These are phyloP conservation scores for Wasmannia auropunctata DNA, from an alignment of 1,140 invertebrate genomes.

Conservation along the genomic window DNA sequence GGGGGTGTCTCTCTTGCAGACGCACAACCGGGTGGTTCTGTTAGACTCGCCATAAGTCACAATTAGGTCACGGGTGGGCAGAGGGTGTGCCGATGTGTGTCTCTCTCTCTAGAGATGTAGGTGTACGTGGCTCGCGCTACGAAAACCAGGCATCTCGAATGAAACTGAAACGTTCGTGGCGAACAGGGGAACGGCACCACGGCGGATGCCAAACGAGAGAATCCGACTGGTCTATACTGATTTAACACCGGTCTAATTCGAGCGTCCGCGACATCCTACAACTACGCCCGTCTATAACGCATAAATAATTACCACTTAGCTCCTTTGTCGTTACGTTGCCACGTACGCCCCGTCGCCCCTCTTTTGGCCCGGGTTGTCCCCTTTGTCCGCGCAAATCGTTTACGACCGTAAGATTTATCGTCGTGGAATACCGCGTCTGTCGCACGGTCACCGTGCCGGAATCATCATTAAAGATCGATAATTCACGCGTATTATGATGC, in stretches of 20 bases:
- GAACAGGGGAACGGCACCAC: background rate
- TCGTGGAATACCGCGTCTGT: constrained; percentile 54
- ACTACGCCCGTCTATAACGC: constrained; percentile 71
- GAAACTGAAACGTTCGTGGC: constrained; percentile 22
- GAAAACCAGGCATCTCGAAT: constrained; percentile 51
- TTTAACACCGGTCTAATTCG: constrained; percentile 80
- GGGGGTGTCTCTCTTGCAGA: constrained; percentile 65
- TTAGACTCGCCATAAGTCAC: constrained; percentile 82
- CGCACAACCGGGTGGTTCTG: constrained; percentile 70
- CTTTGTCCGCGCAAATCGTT: constrained; percentile 74
- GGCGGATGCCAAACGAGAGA: constrained; percentile 57
- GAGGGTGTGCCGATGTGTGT: constrained; percentile 69
- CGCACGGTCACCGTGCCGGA: constrained; percentile 65
- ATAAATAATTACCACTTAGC: constrained; percentile 83
- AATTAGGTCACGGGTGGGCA: constrained; percentile 79
- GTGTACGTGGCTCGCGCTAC: constrained; percentile 65
- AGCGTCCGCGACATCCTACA: constrained; percentile 64
- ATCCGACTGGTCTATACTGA: constrained; percentile 77
- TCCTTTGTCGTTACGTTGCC: constrained; percentile 75
- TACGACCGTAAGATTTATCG: constrained; percentile 79
- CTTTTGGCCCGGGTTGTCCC: constrained; percentile 48
- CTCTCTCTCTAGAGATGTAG: constrained; percentile 68
- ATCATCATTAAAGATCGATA: constrained; percentile 80
- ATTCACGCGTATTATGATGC: constrained; percentile 71
- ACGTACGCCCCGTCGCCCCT: constrained; percentile 47